phyloP scores from a whole-genome alignment of 2,797 vertebrate genomes.

The Bufotes viridis region DNA sequence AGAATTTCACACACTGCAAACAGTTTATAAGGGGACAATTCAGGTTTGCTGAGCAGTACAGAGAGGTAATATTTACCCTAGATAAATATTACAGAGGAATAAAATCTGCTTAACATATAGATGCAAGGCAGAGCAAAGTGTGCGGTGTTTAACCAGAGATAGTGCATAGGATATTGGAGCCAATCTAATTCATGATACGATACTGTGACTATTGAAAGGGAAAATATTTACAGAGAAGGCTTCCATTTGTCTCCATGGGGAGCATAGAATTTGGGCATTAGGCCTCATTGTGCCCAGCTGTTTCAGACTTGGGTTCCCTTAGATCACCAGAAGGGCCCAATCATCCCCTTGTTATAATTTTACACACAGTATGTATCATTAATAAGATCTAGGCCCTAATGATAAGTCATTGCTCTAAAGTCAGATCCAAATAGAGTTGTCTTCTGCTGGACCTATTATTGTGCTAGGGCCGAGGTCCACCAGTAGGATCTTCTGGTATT shows the following conservation, averaged over 20 bases:
- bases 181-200: not conserved
- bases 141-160: not conserved
- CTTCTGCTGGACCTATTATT: too few species aligned
- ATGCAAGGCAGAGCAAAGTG: not conserved
- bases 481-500: too few species aligned
- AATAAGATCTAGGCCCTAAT: too few species aligned
- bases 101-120: slow-evolving; percentile 28
- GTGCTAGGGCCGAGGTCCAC: too few species aligned
- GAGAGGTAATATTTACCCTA: slow-evolving; percentile 24
- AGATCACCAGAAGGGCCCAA: too few species aligned
- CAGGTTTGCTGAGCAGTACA: slow-evolving; percentile 1
- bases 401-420: too few species aligned
- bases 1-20: slow-evolving; percentile 45
- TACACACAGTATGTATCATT: too few species aligned
- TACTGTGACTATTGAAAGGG: not conserved
- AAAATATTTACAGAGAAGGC: not conserved
- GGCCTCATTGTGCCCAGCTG: not conserved
- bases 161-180: not conserved
- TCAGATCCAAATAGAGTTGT: too few species aligned
- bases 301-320: not conserved
- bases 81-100: slow-evolving; percentile 36
- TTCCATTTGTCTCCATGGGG: not conserved
- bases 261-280: not conserved
- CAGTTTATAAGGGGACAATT: slow-evolving; percentile 31
- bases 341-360: too few species aligned